A percentile compares a stretch with the other conserved stretches of the same genome.
phyloP scores from a whole-genome alignment of 2,113 vertebrate species.

The Gallinago jamesoni region DNA sequence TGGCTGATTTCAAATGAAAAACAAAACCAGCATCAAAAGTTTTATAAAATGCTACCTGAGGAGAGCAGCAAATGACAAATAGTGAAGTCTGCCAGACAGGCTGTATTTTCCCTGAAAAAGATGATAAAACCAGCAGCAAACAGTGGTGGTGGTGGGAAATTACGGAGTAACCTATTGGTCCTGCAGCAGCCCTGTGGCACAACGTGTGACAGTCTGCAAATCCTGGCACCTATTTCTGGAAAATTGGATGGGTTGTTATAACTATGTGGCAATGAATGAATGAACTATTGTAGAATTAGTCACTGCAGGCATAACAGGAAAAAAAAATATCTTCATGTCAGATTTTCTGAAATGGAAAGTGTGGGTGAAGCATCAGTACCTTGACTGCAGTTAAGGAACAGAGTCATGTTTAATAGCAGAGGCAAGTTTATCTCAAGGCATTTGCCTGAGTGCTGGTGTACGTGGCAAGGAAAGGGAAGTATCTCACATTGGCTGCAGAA shows the following conservation, averaged over 20 bases:
- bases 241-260: conserved; percentile 65
- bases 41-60: background rate
- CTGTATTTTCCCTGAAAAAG: conserved; percentile 47
- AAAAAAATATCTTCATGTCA: conserved; percentile 45
- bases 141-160: conserved; percentile 42
- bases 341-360: conserved; percentile 72
- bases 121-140: conserved; percentile 34
- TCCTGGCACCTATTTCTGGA: conserved; percentile 75
- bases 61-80: background rate
- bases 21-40: conserved; percentile 10
- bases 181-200: conserved; percentile 29
- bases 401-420: conserved; percentile 2
- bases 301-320: conserved; percentile 52
- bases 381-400: conserved; percentile 21
- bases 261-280: conserved; percentile 77
- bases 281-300: conserved; percentile 72
- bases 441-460: background rate
- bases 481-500: background rate
- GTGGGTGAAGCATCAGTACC: conserved; percentile 38
- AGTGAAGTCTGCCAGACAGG: background rate
- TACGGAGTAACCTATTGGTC: conserved; percentile 64
- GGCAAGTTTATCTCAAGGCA: background rate
- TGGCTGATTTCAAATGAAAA: conserved; percentile 40
- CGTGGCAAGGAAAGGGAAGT: background rate
- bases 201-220: conserved; percentile 17